Percentiles rank a stretch among this genome's conserved stretches.
Evolutionary conservation across 2,888 invertebrate species (phyloP).

Genomic region (Agapostemon virescens): DNA sequence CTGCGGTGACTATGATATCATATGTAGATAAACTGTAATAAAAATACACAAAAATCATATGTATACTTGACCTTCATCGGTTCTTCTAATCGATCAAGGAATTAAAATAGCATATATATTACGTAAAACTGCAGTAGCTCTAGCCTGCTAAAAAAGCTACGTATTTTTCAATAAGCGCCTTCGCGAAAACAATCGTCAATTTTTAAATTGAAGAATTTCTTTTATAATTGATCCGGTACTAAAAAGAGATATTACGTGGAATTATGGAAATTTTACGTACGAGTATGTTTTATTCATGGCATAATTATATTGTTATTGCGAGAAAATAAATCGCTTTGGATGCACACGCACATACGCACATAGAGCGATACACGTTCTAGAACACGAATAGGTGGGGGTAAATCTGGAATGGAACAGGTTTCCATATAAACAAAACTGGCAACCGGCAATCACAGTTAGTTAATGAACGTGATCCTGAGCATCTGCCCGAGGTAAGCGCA

Average conservation of each 20-base stretch:
- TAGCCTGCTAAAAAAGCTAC: too few species aligned
- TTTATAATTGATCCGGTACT: background rate
- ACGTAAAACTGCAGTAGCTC: too few species aligned
- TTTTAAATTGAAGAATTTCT: background rate
- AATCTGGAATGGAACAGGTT: constrained; percentile 45
- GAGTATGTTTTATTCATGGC: too few species aligned
- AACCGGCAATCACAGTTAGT: constrained; percentile 71
- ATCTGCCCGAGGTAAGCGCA: constrained; percentile 59
- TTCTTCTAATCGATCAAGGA: background rate
- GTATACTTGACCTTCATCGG: too few species aligned
- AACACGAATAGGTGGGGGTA: constrained; percentile 48
- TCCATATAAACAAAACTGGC: constrained; percentile 71
- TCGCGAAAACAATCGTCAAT: background rate
- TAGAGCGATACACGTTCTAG: background rate
- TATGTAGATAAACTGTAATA: too few species aligned
- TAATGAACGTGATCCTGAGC: constrained; percentile 49
- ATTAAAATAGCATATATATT: background rate
- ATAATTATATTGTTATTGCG: too few species aligned
- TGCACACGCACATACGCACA: background rate
- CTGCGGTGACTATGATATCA: too few species aligned
- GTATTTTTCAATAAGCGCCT: background rate
- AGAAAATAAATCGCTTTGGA: background rate
- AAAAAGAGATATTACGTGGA: background rate
- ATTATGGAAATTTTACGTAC: too few species aligned
- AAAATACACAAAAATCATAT: too few species aligned